Percentiles rank a stretch among this genome's conserved stretches.
phyloP scores from a whole-genome alignment of 2,888 invertebrate species.

The Machimus atricapillus region DNA sequence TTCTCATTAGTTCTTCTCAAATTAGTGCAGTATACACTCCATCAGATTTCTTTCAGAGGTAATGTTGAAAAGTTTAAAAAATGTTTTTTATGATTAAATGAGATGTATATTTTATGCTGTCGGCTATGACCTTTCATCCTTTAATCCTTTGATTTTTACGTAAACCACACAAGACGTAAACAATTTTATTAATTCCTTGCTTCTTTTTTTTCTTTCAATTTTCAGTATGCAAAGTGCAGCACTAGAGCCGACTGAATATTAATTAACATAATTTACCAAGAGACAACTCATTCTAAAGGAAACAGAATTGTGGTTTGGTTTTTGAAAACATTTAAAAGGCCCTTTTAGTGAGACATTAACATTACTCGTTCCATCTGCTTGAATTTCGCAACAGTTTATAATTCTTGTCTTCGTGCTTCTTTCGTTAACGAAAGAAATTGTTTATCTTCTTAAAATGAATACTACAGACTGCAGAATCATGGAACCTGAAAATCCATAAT shows the following conservation, averaged over 20 bases:
- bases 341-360: not conserved
- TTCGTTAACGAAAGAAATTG: not conserved
- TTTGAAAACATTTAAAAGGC: not conserved
- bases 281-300: not conserved
- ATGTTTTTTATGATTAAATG: not conserved
- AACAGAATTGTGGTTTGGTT: not conserved
- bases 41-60: not conserved
- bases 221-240: not conserved
- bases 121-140: not conserved
- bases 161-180: not conserved
- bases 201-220: not conserved
- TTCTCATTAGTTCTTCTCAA: not conserved
- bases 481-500: not conserved
- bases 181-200: not conserved
- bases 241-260: not conserved
- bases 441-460: not conserved
- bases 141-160: not conserved
- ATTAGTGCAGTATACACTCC: not conserved
- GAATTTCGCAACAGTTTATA: not conserved
- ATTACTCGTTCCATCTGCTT: not conserved
- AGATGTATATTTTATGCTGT: not conserved
- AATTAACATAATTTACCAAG: not conserved
- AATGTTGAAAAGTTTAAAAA: not conserved
- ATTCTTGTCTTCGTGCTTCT: not conserved
- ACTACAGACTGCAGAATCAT: not conserved